phyloP scores from a whole-genome alignment of 1,140 invertebrate species.

The Condylostylus longicornis region DNA sequence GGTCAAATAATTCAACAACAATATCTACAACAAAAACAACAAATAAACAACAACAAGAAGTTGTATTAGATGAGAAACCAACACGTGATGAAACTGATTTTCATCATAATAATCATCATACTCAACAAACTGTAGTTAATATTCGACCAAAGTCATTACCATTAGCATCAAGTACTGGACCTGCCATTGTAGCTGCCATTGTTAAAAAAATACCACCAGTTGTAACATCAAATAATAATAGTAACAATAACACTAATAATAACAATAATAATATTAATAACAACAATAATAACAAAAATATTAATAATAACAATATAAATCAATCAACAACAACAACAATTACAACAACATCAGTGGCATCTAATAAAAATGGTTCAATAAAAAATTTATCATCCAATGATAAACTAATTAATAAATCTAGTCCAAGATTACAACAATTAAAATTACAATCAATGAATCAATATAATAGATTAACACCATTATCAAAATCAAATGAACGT shows the following conservation, averaged over 20 bases:
- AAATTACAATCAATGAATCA: constrained; percentile 11
- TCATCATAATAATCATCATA: constrained; percentile 8
- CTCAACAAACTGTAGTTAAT: constrained; percentile 10
- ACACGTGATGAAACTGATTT: constrained; percentile 28
- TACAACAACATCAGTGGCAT: background rate
- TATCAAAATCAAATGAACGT: constrained; percentile 37
- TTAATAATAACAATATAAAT: constrained; percentile 6
- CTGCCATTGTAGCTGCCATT: constrained; percentile 31
- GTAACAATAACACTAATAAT: constrained; percentile 4
- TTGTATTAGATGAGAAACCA: constrained; percentile 7
- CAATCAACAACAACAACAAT: background rate
- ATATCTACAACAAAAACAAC: constrained; percentile 24
- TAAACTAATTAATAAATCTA: too few relatives aligned
- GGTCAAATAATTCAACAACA: constrained; percentile 21
- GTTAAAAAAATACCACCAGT: constrained; percentile 31
- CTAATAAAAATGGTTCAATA: too few relatives aligned
- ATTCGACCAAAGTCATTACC: constrained; percentile 29
- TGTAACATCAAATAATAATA: constrained; percentile 7
- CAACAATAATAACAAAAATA: constrained; percentile 9
- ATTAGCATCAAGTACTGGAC: constrained; percentile 25
- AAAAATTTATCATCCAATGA: too few relatives aligned
- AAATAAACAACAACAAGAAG: constrained; percentile 7
- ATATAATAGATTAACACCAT: constrained; percentile 14
- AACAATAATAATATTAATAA: constrained; percentile 9
- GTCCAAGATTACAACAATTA: constrained; percentile 18